phyloP scores from a whole-genome alignment of 2,797 vertebrate genomes.

The Moxostoma hubbsi region DNA sequence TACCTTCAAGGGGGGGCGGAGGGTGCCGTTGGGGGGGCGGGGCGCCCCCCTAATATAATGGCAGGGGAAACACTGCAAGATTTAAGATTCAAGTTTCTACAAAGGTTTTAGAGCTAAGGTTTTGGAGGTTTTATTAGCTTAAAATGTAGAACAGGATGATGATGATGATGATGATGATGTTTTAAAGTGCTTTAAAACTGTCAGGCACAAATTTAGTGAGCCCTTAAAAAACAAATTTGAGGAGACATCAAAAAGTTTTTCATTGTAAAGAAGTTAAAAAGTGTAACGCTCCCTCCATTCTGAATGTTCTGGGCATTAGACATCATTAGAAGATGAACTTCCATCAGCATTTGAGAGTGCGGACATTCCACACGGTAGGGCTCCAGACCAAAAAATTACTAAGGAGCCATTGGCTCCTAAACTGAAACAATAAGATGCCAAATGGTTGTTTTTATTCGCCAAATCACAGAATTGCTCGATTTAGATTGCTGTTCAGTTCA shows the following conservation, averaged over 20 bases:
- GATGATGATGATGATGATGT: background rate
- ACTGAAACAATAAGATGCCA: background rate
- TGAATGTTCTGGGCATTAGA: background rate
- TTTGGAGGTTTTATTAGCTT: background rate
- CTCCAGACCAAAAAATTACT: no score
- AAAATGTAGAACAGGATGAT: background rate
- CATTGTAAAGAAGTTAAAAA: background rate
- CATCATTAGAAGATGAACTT: background rate
- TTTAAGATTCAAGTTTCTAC: no score
- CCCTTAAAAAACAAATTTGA: background rate
- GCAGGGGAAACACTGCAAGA: no score
- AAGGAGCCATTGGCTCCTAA: no score
- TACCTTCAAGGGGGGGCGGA: no score
- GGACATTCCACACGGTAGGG: background rate
- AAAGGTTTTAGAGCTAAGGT: background rate
- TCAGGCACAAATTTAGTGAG: no score
- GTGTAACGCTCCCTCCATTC: background rate
- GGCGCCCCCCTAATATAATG: no score
- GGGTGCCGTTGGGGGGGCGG: no score
- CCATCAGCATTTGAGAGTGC: background rate
- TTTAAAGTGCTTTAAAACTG: no score
- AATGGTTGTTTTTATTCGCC: no score
- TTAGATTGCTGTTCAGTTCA: no score
- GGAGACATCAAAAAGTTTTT: background rate
- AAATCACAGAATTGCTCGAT: no score